These are phyloP conservation scores for Marronus borbonicus DNA, from an alignment of 2,888 invertebrate genomes.

Conservation along the genomic window DNA sequence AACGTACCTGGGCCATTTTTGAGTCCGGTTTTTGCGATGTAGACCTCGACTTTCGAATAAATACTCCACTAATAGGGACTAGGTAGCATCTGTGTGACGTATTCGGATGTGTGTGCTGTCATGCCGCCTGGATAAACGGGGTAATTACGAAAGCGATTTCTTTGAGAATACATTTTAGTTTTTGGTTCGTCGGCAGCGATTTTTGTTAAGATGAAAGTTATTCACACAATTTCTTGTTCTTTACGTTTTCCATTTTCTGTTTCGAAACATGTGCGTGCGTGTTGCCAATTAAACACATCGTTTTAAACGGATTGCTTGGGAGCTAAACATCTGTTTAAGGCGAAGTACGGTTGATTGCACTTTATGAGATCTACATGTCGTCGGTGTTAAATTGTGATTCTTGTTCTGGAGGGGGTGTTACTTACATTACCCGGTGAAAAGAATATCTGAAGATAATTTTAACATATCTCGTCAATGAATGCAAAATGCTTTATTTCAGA, in stretches of 20 bases:
- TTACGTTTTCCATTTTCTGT: not conserved
- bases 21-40: conserved; percentile 26
- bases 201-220: conserved; percentile 40
- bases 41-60: conserved; percentile 31
- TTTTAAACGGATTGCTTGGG: conserved; percentile 15
- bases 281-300: conserved; percentile 22
- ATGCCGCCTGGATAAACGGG: not conserved
- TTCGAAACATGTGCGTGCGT: conserved; percentile 32
- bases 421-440: not conserved
- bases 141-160: conserved; percentile 25
- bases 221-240: conserved; percentile 22
- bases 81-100: conserved; percentile 5
- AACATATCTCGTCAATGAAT: too few species aligned
- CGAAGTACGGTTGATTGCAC: conserved; percentile 30
- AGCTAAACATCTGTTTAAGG: conserved; percentile 32
- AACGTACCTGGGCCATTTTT: conserved; percentile 2
- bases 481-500: too few species aligned
- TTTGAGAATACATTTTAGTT: conserved; percentile 18
- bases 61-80: conserved; percentile 12
- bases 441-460: too few species aligned
- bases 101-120: not conserved
- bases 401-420: not conserved
- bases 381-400: conserved; percentile 8
- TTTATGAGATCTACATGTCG: conserved; percentile 30
- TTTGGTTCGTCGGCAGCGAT: conserved; percentile 27